Conservation (phyloP, 2,888 invertebrate genomes). For the Volucella inanis region DNA sequence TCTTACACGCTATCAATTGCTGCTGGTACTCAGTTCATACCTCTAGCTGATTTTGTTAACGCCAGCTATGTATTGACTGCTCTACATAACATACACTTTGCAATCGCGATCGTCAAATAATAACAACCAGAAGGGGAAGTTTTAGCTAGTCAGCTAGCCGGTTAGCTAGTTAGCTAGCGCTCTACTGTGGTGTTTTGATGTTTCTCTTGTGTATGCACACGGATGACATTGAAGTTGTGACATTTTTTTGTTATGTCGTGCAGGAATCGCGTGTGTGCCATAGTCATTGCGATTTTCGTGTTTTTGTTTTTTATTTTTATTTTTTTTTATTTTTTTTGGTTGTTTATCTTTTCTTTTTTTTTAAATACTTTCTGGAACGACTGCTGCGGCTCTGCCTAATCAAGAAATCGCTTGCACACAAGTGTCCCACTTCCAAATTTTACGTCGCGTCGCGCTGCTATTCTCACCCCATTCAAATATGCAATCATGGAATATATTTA, state of each 20-base stretch:
- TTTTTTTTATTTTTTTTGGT: background rate
- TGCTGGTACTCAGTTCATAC: slow-evolving; percentile 11
- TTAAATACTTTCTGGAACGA: background rate
- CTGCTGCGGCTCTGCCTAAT: slow-evolving; percentile 53
- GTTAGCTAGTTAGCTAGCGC: background rate
- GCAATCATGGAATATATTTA: slow-evolving; percentile 72
- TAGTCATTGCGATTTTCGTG: slow-evolving; percentile 17
- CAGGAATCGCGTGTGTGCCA: slow-evolving; percentile 57
- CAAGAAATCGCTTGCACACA: slow-evolving; percentile 79
- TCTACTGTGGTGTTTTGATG: slow-evolving; percentile 1
- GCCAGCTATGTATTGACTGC: slow-evolving; percentile 18
- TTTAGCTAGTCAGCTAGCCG: too few relatives aligned
- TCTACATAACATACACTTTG: background rate
- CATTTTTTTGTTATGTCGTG: slow-evolving; percentile 41
- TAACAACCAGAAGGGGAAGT: too few relatives aligned
- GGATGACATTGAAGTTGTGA: slow-evolving; percentile 66
- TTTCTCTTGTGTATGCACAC: slow-evolving; percentile 26
- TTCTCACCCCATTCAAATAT: slow-evolving; percentile 80
- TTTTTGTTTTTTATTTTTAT: background rate
- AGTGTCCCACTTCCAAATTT: slow-evolving; percentile 81
- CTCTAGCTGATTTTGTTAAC: slow-evolving; percentile 13
- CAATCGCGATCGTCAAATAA: too few relatives aligned
- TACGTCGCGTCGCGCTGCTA: slow-evolving; percentile 70
- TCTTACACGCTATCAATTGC: slow-evolving; percentile 24
- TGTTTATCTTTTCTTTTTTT: slow-evolving; percentile 1